Percentiles rank a stretch among this genome's conserved stretches.
Evolutionary conservation across 2,113 vertebrate genomes (phyloP).

Genomic region (Chelonoidis abingdonii): DNA sequence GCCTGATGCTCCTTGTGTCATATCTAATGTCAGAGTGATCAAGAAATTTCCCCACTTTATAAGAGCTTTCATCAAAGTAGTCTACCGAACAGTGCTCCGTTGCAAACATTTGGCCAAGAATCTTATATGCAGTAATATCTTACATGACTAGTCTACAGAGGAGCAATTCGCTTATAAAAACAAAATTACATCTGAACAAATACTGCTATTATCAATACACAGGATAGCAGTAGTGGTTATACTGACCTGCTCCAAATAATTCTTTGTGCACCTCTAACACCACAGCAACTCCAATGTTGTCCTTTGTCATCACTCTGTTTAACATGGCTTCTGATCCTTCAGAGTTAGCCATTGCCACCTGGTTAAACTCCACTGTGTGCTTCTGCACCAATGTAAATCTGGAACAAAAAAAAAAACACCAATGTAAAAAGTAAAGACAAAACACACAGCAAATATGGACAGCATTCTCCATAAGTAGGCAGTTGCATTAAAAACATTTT

Average conservation of each 20-base stretch:
- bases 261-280: slow-evolving; percentile 95
- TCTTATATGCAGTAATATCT: accelerated
- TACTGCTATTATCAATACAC: accelerated
- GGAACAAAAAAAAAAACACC: slow-evolving; percentile 65
- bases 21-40: background rate
- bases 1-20: background rate
- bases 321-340: slow-evolving; percentile 99
- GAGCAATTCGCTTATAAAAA: background rate
- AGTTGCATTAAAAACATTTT: accelerated
- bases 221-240: accelerated
- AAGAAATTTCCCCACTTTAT: background rate
- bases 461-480: background rate
- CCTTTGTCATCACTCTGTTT: slow-evolving; percentile 99
- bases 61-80: background rate
- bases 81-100: background rate
- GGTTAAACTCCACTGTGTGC: slow-evolving; percentile 99
- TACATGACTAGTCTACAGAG: background rate
- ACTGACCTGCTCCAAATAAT: slow-evolving; percentile 89
- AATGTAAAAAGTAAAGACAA: slow-evolving; percentile 80
- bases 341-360: slow-evolving; percentile 98
- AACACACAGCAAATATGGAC: accelerated
- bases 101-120: background rate
- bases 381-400: slow-evolving; percentile 97
- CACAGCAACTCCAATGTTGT: slow-evolving; percentile 97
- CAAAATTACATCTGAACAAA: accelerated